A percentile compares a stretch with the other conserved stretches of the same genome.
These are phyloP conservation scores for Eristalis intricaria DNA, from an alignment of 2,888 invertebrate species.

Conservation along the genomic window DNA sequence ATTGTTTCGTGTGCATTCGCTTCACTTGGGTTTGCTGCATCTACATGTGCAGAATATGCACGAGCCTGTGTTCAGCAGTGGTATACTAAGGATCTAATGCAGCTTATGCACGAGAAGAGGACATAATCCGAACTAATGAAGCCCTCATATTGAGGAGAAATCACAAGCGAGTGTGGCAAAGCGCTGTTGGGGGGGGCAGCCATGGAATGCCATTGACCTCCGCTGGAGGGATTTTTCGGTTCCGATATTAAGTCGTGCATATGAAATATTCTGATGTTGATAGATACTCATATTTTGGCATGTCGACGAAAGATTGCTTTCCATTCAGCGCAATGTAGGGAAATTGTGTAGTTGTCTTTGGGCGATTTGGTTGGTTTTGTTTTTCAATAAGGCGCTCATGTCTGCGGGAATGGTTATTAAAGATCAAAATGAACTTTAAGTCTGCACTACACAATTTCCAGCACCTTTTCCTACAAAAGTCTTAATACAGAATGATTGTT, in stretches of 20 bases:
- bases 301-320: neutral
- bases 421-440: no score
- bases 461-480: no score
- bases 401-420: no score
- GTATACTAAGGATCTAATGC: neutral
- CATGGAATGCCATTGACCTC: constrained; percentile 1
- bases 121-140: constrained; percentile 5
- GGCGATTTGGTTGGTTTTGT: neutral
- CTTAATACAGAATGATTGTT: no score
- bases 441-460: no score
- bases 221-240: neutral
- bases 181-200: neutral
- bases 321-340: neutral
- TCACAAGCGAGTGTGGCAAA: neutral
- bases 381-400: no score
- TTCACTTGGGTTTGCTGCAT: neutral
- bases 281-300: neutral
- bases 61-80: neutral
- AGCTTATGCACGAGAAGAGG: neutral
- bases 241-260: neutral
- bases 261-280: neutral
- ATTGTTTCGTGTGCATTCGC: constrained; percentile 16
- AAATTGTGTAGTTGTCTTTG: neutral
- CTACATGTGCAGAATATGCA: neutral
- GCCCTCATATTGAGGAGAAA: neutral